Evolutionary conservation across 2,113 vertebrate species (phyloP).

Genomic region (Podocnemis expansa): DNA sequence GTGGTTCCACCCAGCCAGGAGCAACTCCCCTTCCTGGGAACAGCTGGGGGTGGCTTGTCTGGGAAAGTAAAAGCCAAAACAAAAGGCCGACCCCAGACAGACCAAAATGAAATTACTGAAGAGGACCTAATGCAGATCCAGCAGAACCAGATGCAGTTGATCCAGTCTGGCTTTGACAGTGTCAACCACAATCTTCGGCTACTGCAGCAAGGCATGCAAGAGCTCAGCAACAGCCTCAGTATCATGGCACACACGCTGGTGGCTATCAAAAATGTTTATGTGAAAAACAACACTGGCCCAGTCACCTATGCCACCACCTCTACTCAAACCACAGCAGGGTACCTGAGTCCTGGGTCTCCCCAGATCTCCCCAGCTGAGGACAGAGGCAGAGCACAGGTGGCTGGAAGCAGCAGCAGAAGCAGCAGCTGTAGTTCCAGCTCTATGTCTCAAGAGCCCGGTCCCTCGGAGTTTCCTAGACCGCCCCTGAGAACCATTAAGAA

Average conservation of each 20-base stretch:
- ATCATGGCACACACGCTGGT: slow-evolving; percentile 68
- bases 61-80: slow-evolving; percentile 74
- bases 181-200: slow-evolving; percentile 72
- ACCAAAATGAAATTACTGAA: slow-evolving; percentile 66
- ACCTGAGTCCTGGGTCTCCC: slow-evolving; percentile 70
- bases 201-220: slow-evolving; percentile 75
- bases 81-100: slow-evolving; percentile 59
- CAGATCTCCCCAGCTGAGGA: slow-evolving; percentile 60
- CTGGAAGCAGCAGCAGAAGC: slow-evolving; percentile 73
- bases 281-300: slow-evolving; percentile 66
- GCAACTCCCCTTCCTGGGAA: slow-evolving; percentile 56
- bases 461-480: slow-evolving; percentile 65
- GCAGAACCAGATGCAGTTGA: slow-evolving; percentile 71
- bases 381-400: slow-evolving; percentile 50
- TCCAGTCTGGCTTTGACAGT: slow-evolving; percentile 73
- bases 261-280: slow-evolving; percentile 70
- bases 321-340: slow-evolving; percentile 69
- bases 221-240: slow-evolving; percentile 72
- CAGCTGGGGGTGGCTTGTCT: neutral
- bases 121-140: slow-evolving; percentile 70
- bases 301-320: slow-evolving; percentile 33
- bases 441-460: slow-evolving; percentile 67
- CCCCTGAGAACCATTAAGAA: slow-evolving; percentile 72
- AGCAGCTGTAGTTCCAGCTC: slow-evolving; percentile 76
- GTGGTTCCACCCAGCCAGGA: slow-evolving; percentile 70